These are phyloP conservation scores for Hemiscyllium ocellatum DNA, from an alignment of 2,113 vertebrate species.

Conservation along the genomic window DNA sequence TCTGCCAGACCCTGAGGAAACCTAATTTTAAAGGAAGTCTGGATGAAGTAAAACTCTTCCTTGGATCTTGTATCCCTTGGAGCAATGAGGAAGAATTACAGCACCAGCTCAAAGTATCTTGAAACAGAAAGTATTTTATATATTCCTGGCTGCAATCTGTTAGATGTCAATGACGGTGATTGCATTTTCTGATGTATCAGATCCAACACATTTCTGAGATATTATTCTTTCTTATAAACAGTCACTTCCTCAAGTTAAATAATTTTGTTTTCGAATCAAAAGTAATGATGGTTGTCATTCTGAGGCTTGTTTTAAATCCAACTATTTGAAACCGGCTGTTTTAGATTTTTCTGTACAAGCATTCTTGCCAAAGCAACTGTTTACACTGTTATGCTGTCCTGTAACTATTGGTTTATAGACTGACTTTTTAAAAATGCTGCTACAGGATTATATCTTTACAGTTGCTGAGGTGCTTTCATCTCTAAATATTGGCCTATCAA, in stretches of 20 bases:
- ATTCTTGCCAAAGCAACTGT: not conserved
- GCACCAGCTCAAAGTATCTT: not conserved
- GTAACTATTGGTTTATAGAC: not conserved
- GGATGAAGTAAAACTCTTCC: not conserved
- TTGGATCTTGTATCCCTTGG: not conserved
- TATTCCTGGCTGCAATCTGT: not conserved
- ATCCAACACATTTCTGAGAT: not conserved
- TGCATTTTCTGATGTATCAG: not conserved
- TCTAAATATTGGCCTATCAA: not conserved
- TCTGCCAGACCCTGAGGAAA: not conserved
- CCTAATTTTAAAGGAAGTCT: not conserved
- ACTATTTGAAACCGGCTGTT: slow-evolving; percentile 19
- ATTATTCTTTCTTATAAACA: not conserved
- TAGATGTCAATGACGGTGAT: not conserved
- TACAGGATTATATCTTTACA: not conserved
- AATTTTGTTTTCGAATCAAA: not conserved
- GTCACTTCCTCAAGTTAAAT: not conserved
- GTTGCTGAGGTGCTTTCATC: not conserved
- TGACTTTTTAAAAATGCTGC: not conserved
- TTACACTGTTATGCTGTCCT: not conserved
- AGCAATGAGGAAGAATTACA: not conserved
- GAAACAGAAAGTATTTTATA: not conserved
- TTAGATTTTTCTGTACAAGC: not conserved
- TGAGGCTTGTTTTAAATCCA: not conserved
- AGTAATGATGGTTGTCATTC: not conserved